phyloP scores from a whole-genome alignment of 2,888 invertebrate species.

The Tolmerus cingulatus region DNA sequence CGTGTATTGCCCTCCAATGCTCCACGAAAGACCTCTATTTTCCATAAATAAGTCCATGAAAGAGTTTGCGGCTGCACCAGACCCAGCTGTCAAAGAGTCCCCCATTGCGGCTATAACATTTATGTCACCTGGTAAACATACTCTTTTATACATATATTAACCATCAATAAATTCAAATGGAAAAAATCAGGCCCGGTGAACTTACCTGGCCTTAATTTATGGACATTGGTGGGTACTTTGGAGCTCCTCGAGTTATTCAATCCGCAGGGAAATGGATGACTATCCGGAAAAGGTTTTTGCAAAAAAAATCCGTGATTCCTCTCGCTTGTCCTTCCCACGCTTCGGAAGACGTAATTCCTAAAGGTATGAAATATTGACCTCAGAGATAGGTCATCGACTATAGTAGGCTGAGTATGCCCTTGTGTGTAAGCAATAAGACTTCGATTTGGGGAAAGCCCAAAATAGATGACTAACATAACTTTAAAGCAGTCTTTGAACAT shows the following conservation, averaged over 20 bases:
- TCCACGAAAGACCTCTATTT: conserved; percentile 62
- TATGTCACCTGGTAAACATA: conserved; percentile 62
- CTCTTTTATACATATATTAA: not conserved
- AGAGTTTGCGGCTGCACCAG: conserved; percentile 62
- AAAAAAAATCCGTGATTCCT: conserved; percentile 48
- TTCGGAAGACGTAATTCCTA: conserved; percentile 50
- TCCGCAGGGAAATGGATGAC: conserved; percentile 55
- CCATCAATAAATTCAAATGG: not conserved
- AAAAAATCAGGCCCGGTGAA: not conserved
- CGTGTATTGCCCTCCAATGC: conserved; percentile 62
- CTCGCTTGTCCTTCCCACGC: conserved; percentile 50
- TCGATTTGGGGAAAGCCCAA: conserved; percentile 45
- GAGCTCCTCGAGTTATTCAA: conserved; percentile 51
- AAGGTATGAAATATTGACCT: conserved; percentile 51
- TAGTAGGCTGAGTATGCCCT: conserved; percentile 46
- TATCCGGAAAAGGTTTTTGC: conserved; percentile 50
- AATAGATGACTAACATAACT: conserved; percentile 49
- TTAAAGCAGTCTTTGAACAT: conserved; percentile 43
- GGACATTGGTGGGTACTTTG: conserved; percentile 63
- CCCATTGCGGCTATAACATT: conserved; percentile 67
- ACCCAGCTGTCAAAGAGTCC: conserved; percentile 66
- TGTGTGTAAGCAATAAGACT: conserved; percentile 38
- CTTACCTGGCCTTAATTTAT: conserved; percentile 62
- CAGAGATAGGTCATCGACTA: conserved; percentile 48
- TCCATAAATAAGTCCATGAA: conserved; percentile 61